A percentile compares a stretch with the other conserved stretches of the same genome.
Evolutionary conservation across 2,113 vertebrate genomes (phyloP).

Genomic region (Apteryx mantelli): DNA sequence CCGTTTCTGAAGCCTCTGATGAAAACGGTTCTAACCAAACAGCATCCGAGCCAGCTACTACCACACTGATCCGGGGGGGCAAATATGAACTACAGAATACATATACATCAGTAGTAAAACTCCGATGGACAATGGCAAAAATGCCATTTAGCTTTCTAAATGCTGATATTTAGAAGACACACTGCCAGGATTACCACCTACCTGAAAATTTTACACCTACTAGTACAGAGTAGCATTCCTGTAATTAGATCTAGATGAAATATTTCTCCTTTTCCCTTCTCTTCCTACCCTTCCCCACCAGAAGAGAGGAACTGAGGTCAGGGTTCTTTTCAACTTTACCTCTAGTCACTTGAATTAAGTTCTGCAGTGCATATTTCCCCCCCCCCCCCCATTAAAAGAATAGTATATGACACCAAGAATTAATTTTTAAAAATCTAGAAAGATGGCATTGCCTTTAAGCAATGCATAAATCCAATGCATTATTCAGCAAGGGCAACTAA

Average conservation of each 20-base stretch:
- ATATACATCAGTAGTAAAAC: not conserved
- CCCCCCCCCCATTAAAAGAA: not conserved
- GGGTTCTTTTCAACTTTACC: not conserved
- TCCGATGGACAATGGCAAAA: not conserved
- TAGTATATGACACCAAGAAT: not conserved
- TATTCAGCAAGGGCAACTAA: not conserved
- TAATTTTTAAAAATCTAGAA: not conserved
- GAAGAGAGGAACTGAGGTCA: not conserved
- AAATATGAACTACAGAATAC: not conserved
- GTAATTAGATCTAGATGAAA: not conserved
- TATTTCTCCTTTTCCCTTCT: not conserved
- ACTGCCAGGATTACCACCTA: not conserved
- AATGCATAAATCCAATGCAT: not conserved
- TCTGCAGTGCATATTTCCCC: not conserved
- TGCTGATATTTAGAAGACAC: not conserved
- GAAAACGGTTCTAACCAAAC: not conserved
- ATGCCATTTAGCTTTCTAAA: not conserved
- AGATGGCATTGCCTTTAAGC: not conserved
- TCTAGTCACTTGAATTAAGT: not conserved
- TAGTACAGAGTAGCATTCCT: not conserved
- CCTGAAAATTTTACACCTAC: not conserved
- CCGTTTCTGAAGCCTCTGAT: conserved; percentile 21
- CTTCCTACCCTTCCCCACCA: not conserved
- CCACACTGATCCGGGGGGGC: not conserved
- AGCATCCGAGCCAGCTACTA: not conserved